These are phyloP conservation scores for Scleropages formosus DNA, from an alignment of 2,797 vertebrate species.

Conservation along the genomic window DNA sequence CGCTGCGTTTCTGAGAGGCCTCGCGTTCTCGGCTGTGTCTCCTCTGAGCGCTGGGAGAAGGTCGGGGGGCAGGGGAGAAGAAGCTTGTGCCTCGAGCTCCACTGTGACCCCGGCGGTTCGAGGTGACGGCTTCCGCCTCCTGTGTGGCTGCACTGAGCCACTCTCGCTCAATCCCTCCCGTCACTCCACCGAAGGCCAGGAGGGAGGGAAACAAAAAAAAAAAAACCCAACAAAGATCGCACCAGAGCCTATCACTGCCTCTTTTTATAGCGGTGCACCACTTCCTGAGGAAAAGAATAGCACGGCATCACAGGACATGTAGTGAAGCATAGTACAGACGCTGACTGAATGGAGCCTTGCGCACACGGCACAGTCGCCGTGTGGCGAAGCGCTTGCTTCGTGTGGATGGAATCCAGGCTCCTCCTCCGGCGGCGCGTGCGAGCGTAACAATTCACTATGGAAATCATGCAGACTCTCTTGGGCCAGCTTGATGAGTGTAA, in stretches of 20 bases:
- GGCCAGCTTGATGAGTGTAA: background rate
- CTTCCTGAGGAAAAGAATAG: conserved; percentile 43
- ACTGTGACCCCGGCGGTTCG: background rate
- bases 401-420: background rate
- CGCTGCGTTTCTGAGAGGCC: no score
- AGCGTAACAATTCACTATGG: no score
- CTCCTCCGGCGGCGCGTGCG: background rate
- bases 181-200: fast-evolving
- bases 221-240: conserved; percentile 38
- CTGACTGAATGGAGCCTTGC: background rate
- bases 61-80: no score
- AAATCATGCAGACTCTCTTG: no score
- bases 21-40: no score
- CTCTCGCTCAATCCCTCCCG: background rate
- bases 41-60: no score
- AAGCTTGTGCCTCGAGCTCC: no score
- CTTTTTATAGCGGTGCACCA: conserved; percentile 41
- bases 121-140: background rate
- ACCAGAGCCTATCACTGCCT: conserved; percentile 24
- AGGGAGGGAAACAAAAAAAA: background rate
- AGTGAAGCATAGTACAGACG: conserved; percentile 7
- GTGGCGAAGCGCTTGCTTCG: background rate
- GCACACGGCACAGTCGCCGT: background rate
- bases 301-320: conserved; percentile 27
- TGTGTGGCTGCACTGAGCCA: background rate